Evolutionary conservation across 2,888 invertebrate genomes (phyloP), one percentile per base, ranked within the genome.

Genomic region (Hirtodrosophila histrioides): DNA sequence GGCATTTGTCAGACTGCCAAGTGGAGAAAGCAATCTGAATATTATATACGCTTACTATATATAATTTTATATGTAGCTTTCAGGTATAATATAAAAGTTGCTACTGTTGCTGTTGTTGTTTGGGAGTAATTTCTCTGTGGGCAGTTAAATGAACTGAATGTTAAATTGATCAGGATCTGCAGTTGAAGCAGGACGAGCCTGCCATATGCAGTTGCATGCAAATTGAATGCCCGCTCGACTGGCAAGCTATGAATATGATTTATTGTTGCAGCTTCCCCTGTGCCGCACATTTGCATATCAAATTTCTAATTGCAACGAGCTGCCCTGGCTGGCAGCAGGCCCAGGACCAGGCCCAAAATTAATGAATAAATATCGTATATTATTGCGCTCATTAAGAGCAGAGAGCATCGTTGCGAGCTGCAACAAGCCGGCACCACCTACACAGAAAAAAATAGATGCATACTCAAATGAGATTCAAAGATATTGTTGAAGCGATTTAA

Each of bases 231-330:
- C 58, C 41, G 54, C 35, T 62, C 46, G 51, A 12, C 62, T 45
- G 77, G 48, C 51, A 76, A 61, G 68, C 80, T 71, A 79, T 78
- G 80, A 86, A 79, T 72, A 66, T 79, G 80, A 79, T 79, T 83
- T 83, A 72, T 65, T 37, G 40, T 39, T 36, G 50, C 55, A 41
- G 61, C 40, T 54, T 54, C 40, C 4, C 45, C 7, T 29, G 12
- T 35, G 45, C 17, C 17, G 33, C 43, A 8, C 48, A 79, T 83
- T 79, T 86, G 73, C 83, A 79, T 79, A 83, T 64, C 50, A 66
- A 86, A 76, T 79, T 83, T 86, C 65, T 78, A 75, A 74, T 74
- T 73, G 71, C 75, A 40, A 50, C 17, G 11, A 11, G 29, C 6
- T n/a, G 36, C 29, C 3, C 37, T 23, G 43, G 44, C n/a, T 39